Base-by-base conservation (phyloP, 2,797 vertebrate genomes). In the Dendrocincla fuliginosa region DNA sequence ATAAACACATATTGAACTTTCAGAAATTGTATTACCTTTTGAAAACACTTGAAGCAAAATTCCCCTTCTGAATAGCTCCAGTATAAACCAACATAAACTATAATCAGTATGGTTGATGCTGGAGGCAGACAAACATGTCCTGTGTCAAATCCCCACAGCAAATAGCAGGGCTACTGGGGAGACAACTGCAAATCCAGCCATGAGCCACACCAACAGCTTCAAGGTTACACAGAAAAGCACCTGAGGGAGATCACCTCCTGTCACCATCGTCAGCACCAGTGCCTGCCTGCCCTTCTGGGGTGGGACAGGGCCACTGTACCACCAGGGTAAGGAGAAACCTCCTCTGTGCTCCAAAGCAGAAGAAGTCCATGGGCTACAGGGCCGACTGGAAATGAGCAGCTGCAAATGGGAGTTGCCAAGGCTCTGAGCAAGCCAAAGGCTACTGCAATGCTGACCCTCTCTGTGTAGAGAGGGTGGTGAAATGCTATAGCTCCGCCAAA, bases 401-500 rank as follows among this genome's bases (percentile, higher is more conserved):
- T 64, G 59, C 32, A 73, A 75, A 47, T 1, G 1, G 7, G 27
- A 84, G 50, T 7, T n/a, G 10, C 3, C 13, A 63, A 41, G 28
- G 56, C 49, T 70, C 35, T 1, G 1, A 5, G 10, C 0, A 0
- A 84, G 30, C 4, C 63, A n/a, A 57, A 41, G 44, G 41, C 68
- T 74, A 49, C 25, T 70, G 30, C 47, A 39, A 4, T 0, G 4
- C 47, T 4, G 7, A n/a, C 0, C 0, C 4, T 10, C 59, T 63
- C 49, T n/a, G 27, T 1, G 11, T 7, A 19, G 33, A 37, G 50
- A 78, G 41, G 23, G 42, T 14, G 65, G 52, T 11, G n/a, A 86
- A 78, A 75, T 3, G 12, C 30, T 44, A 13, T 0, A 75, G 50
- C n/a, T 33, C 61, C 4, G 5, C 1, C 0, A 0, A 50, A 41